phyloP scores from a whole-genome alignment of 92 coral and sea anemone genomes.

The Siderastrea radians region DNA sequence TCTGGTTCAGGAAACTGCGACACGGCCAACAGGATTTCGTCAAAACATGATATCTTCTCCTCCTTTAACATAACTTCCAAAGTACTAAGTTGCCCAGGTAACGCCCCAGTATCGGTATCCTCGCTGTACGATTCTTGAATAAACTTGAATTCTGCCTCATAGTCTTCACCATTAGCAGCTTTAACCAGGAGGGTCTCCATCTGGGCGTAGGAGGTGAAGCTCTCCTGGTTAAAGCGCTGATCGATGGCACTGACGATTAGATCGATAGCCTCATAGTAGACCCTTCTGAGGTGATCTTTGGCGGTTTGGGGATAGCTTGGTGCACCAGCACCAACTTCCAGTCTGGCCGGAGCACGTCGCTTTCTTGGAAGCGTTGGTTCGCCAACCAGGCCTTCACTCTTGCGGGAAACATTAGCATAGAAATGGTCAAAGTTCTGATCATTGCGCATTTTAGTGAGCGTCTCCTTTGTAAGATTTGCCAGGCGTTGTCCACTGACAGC shows the following conservation, averaged over 20 bases:
- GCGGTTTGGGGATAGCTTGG: conserved; percentile 73
- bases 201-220: conserved; percentile 68
- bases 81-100: conserved; percentile 23
- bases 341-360: conserved; percentile 68
- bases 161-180: conserved; percentile 56
- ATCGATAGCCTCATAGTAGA: conserved; percentile 78
- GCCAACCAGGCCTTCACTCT: conserved; percentile 43
- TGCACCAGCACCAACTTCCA: conserved; percentile 65
- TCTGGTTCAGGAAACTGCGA: conserved; percentile 55
- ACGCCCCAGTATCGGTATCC: conserved; percentile 49
- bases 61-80: too few species aligned
- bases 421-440: conserved; percentile 43
- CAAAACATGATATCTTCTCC: conserved; percentile 51
- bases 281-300: conserved; percentile 62
- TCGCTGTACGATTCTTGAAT: conserved; percentile 58
- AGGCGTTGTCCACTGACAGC: conserved; percentile 28
- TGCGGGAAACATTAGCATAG: conserved; percentile 8
- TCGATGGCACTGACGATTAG: conserved; percentile 76
- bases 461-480: conserved; percentile 42
- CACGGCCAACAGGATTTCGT: conserved; percentile 51
- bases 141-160: conserved; percentile 59
- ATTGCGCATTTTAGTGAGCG: conserved; percentile 30
- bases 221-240: conserved; percentile 78
- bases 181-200: conserved; percentile 69
- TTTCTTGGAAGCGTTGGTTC: conserved; percentile 30